phyloP scores from a whole-genome alignment of 2,888 invertebrate genomes.

The Lysandra bellargus region DNA sequence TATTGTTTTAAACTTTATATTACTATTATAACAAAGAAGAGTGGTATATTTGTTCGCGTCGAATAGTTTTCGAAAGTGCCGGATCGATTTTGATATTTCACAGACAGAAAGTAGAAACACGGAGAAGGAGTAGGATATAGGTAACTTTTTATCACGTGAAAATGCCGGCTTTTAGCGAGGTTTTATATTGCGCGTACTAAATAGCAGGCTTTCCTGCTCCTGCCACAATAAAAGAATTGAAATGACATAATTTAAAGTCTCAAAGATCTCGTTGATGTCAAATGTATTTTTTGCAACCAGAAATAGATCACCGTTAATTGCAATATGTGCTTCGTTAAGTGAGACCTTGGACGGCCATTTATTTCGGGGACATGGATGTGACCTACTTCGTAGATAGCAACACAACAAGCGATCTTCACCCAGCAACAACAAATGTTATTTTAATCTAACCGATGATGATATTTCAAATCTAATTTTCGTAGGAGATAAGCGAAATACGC shows the following conservation, averaged over 20 bases:
- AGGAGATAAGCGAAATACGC: constrained; percentile 11
- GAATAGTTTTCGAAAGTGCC: too few species aligned
- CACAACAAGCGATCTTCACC: neutral
- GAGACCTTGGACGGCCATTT: neutral
- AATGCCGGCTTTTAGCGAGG: neutral
- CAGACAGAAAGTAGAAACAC: too few species aligned
- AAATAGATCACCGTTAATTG: constrained; percentile 1
- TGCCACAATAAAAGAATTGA: neutral
- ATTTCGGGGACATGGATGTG: neutral
- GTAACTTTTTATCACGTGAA: too few species aligned
- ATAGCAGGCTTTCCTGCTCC: neutral
- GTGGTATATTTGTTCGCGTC: too few species aligned
- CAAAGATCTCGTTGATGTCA: neutral
- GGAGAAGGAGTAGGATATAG: too few species aligned
- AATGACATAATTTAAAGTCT: neutral
- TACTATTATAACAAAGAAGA: too few species aligned
- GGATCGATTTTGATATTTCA: too few species aligned
- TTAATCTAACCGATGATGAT: neutral
- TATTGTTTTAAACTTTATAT: too few species aligned
- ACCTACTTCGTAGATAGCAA: neutral
- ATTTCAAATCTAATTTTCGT: constrained; percentile 1
- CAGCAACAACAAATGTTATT: neutral
- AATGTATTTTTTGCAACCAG: neutral
- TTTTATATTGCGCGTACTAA: neutral
- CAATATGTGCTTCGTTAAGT: constrained; percentile 10